phyloP scores from a whole-genome alignment of 1,140 invertebrate species.

The Vanessa atalanta region DNA sequence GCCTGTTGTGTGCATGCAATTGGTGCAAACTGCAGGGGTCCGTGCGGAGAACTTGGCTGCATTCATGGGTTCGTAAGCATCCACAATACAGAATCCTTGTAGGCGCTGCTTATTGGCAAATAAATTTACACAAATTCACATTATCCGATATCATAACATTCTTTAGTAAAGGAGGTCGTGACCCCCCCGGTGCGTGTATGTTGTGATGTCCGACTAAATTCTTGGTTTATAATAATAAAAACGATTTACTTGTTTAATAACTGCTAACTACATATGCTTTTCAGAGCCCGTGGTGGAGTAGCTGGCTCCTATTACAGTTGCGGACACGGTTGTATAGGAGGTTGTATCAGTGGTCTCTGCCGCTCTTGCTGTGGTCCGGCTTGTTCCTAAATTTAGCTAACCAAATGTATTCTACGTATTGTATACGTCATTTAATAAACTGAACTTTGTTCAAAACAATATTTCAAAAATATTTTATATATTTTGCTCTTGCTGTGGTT shows the following conservation, averaged over 20 bases:
- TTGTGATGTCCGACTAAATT: too few species aligned
- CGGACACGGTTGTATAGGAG: constrained; percentile 68
- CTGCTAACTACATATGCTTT: constrained; percentile 3
- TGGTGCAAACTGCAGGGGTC: constrained; percentile 49
- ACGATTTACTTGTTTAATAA: too few species aligned
- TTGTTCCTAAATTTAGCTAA: constrained; percentile 14
- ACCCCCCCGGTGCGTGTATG: too few species aligned
- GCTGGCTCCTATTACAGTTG: constrained; percentile 70
- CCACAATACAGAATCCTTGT: neutral
- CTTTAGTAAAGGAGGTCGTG: neutral
- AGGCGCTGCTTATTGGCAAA: neutral
- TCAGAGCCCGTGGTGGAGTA: constrained; percentile 59
- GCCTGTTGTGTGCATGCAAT: constrained; percentile 62
- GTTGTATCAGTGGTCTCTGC: constrained; percentile 64
- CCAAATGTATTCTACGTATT: neutral
- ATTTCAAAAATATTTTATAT: too few species aligned
- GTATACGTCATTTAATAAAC: neutral
- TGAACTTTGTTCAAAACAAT: too few species aligned
- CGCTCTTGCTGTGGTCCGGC: constrained; percentile 57
- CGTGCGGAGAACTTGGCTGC: constrained; percentile 53
- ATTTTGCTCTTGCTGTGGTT: too few species aligned
- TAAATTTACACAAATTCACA: neutral
- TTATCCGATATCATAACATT: too few species aligned
- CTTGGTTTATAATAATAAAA: too few species aligned
- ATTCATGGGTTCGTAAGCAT: constrained; percentile 58